These are phyloP conservation scores for Brachypodius melanocephalos DNA, from an alignment of 2,113 vertebrate species.

Conservation along the genomic window DNA sequence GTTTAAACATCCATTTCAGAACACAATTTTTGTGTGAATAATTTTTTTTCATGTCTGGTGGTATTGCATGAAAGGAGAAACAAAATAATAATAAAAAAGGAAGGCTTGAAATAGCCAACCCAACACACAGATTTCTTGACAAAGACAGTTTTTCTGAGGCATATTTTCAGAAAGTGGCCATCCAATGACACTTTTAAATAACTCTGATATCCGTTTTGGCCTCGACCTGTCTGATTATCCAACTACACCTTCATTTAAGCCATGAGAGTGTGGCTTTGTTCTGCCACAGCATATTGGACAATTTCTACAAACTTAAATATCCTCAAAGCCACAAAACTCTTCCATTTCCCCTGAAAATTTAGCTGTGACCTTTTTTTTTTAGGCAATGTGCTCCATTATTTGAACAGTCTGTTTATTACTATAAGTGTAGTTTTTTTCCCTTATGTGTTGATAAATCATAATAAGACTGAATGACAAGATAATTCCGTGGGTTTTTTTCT, in stretches of 20 bases:
- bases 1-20: background rate
- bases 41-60: background rate
- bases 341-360: background rate
- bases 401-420: background rate
- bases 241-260: rapidly evolving
- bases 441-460: background rate
- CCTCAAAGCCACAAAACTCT: background rate
- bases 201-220: background rate
- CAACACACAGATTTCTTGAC: background rate
- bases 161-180: background rate
- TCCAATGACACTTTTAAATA: background rate
- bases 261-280: background rate
- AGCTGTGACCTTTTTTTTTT: background rate
- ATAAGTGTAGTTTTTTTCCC: background rate
- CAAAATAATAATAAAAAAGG: background rate
- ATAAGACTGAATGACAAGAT: conserved; percentile 6
- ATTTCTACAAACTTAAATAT: background rate
- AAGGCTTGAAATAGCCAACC: background rate
- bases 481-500: background rate
- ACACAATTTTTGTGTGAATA: background rate
- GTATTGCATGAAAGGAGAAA: background rate
- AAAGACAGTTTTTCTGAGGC: background rate
- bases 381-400: background rate
- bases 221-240: background rate
- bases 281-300: background rate